A percentile compares a stretch with the other conserved stretches of the same genome.
Evolutionary conservation across 2,797 vertebrate species (phyloP).

Genomic region (Apogon talboti): DNA sequence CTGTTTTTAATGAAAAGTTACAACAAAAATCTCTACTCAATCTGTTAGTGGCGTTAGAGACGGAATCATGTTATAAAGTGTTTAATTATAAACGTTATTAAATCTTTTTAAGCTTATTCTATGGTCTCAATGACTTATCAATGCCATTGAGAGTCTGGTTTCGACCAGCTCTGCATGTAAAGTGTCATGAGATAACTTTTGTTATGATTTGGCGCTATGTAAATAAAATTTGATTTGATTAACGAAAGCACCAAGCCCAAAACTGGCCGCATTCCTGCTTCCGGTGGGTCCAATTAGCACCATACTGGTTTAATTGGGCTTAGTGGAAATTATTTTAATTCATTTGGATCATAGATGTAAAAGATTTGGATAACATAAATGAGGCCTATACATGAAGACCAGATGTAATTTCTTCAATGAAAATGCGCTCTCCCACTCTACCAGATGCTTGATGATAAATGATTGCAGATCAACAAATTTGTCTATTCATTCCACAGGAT

Average conservation of each 20-base stretch:
- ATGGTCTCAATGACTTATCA: background rate
- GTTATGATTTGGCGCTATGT: too few relatives aligned
- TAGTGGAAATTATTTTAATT: background rate
- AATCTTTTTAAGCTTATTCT: too few relatives aligned
- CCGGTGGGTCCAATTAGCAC: background rate
- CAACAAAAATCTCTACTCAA: too few relatives aligned
- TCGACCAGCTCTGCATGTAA: too few relatives aligned
- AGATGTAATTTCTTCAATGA: background rate
- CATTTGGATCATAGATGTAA: slow-evolving; percentile 1
- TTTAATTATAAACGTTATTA: too few relatives aligned
- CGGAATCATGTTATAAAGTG: too few relatives aligned
- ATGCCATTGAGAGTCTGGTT: too few relatives aligned
- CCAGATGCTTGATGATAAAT: background rate
- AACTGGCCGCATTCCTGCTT: background rate
- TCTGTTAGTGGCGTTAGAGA: too few relatives aligned
- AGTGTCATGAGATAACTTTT: too few relatives aligned
- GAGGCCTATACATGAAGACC: background rate
- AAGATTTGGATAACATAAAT: slow-evolving; percentile 1
- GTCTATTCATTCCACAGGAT: slow-evolving; percentile 75
- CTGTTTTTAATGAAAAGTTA: too few relatives aligned
- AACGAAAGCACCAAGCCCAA: background rate
- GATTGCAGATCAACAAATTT: background rate
- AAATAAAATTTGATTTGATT: too few relatives aligned
- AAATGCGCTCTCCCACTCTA: background rate
- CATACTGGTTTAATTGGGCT: background rate